These are phyloP conservation scores for Cliona cf. orientalis DNA, from an alignment of 37 sponge, comb jelly and placozoan species.

Conservation along the genomic window DNA sequence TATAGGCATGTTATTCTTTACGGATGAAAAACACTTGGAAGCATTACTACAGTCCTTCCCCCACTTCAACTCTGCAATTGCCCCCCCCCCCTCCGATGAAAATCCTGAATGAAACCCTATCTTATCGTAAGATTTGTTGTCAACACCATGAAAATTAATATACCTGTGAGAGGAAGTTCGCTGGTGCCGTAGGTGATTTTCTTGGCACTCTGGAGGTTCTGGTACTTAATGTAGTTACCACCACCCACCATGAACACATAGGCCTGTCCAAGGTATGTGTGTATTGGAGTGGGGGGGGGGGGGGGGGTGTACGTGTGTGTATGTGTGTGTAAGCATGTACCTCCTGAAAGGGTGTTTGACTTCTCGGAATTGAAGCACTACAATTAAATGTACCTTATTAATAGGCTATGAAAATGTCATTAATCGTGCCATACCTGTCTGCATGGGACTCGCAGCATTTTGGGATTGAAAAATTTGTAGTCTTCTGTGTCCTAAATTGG, in stretches of 20 bases:
- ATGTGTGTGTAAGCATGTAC: slow-evolving; percentile 12
- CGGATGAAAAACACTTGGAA: too few relatives aligned
- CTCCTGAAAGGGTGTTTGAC: slow-evolving; percentile 65
- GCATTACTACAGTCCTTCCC: too few relatives aligned
- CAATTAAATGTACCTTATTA: too few relatives aligned
- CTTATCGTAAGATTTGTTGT: too few relatives aligned
- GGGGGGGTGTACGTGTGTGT: too few relatives aligned
- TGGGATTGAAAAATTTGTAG: slow-evolving; percentile 93
- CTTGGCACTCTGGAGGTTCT: slow-evolving; percentile 75
- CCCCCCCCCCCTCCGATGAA: too few relatives aligned
- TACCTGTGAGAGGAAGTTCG: slow-evolving; percentile 85
- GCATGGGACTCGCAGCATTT: slow-evolving; percentile 74
- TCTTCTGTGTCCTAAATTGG: slow-evolving; percentile 83
- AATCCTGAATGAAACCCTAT: too few relatives aligned
- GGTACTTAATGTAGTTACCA: slow-evolving; percentile 97
- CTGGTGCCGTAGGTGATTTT: slow-evolving; percentile 83
- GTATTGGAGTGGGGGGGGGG: too few relatives aligned
- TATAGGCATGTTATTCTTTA: too few relatives aligned
- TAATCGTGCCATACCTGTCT: slow-evolving; percentile 51
- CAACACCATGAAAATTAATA: too few relatives aligned
- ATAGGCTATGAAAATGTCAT: too few relatives aligned
- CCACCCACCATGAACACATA: slow-evolving; percentile 97
- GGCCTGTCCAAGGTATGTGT: slow-evolving; percentile 56
- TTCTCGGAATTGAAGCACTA: slow-evolving; percentile 49
- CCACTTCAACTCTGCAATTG: too few relatives aligned